Conservation (phyloP, 2,888 invertebrate genomes). For the Hyppa rectilinea region DNA sequence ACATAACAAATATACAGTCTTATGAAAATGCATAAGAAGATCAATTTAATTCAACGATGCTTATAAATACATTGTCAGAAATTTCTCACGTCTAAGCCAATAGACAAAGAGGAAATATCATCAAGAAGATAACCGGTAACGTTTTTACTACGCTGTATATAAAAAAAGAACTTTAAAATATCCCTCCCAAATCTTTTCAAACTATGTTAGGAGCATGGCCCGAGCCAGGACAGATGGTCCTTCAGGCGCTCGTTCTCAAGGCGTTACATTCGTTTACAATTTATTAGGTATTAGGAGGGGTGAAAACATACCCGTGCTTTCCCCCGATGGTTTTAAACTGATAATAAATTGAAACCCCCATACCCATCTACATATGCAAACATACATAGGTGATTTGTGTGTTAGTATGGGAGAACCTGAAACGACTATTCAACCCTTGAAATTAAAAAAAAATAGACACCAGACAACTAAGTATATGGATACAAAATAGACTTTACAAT, state of each 20-base stretch:
- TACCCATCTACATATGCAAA: background rate
- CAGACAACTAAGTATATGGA: too few species aligned
- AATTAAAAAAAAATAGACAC: too few species aligned
- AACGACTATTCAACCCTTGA: background rate
- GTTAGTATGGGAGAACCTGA: background rate
- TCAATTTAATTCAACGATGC: background rate
- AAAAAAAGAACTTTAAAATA: conserved; percentile 19
- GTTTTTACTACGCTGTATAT: background rate
- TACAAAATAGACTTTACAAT: too few species aligned
- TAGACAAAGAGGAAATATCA: background rate
- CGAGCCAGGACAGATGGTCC: conserved; percentile 35
- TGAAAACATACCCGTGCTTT: conserved; percentile 46
- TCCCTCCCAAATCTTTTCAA: background rate
- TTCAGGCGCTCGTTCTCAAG: conserved; percentile 47
- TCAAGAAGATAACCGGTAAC: background rate
- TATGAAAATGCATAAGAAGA: background rate
- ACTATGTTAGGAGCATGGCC: background rate
- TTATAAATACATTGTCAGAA: background rate
- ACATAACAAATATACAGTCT: background rate
- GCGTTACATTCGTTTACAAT: conserved; percentile 52
- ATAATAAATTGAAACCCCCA: conserved; percentile 54
- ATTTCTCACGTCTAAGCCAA: background rate
- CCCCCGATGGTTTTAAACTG: conserved; percentile 52
- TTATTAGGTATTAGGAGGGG: conserved; percentile 55
- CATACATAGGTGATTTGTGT: background rate